Evolutionary conservation across 2,113 vertebrate genomes (phyloP), one percentile per base, ranked within the genome.

Genomic region (Corapipo altera): DNA sequence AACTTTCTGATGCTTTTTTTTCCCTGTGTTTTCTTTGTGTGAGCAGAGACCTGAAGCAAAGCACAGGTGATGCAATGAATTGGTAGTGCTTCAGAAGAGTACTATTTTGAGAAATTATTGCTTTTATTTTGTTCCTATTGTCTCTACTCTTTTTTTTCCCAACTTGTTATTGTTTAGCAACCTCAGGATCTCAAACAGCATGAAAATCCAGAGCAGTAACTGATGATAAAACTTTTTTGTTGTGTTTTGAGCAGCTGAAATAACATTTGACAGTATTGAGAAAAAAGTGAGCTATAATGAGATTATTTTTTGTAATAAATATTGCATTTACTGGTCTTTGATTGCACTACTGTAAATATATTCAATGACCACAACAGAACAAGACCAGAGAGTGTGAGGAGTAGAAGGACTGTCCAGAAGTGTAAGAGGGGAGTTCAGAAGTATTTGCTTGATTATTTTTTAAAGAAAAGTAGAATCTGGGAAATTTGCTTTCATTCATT

Each of bases 301-400:
- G 5, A 41, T 92, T 41, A 78, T 96, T 91, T 95, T 51, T 52
- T 52, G 51, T 94, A 95, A 94, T 74, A 84, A 58, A 72, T 74
- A 80, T 82, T 95, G 28, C 44, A 59, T 95, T 37, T 88, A 59
- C 48, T 90, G 37, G 12, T 46, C 22, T 92, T 92, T 75, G 62
- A 91, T 78, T 94, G 44, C 15, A 90, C 8, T 81, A 54, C 12
- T 91, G 59, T 41, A 69, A 96, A 88, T 51, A 6, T 62, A 62
- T 95, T 94, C 78, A 80, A 59, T 28, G 61, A 64, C 8, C 16
- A 26, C 8, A 58, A 33, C 0, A 30, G 37, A 62, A 44, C 1
- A 2, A 71, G 6, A 5, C 1, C 8, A 43, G 4, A 15, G 9
- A 7, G 18, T 7, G 46, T 48, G 5, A 52, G 7, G 22, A 76